phyloP scores from a whole-genome alignment of 2,113 vertebrate genomes.

The Aldabrachelys gigantea region DNA sequence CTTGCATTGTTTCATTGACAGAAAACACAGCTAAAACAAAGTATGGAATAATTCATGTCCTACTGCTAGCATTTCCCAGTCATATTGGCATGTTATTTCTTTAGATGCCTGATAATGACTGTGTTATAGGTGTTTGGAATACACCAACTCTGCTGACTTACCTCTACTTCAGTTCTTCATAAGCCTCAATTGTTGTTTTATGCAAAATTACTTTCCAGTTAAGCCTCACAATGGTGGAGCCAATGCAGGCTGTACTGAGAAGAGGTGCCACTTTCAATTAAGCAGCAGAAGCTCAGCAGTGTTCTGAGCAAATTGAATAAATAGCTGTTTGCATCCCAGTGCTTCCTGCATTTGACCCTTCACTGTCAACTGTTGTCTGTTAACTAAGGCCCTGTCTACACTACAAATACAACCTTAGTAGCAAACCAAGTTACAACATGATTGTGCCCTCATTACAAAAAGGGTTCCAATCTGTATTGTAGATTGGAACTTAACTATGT shows the following conservation, averaged over 20 bases:
- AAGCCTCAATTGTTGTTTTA: constrained; percentile 8
- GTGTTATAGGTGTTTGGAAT: not conserved
- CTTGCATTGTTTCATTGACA: not conserved
- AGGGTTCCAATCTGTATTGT: not conserved
- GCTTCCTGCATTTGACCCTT: constrained; percentile 44
- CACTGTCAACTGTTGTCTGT: not conserved
- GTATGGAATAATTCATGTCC: not conserved
- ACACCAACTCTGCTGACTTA: constrained; percentile 35
- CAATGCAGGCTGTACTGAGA: constrained; percentile 44
- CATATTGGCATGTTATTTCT: not conserved
- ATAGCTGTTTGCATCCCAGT: constrained; percentile 38
- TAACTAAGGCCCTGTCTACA: not conserved
- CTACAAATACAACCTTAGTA: not conserved
- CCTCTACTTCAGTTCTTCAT: constrained; percentile 15
- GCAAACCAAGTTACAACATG: not conserved
- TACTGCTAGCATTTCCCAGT: not conserved
- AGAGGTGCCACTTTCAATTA: constrained; percentile 36
- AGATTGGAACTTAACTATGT: not conserved
- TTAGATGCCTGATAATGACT: not conserved
- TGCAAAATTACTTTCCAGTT: constrained; percentile 66
- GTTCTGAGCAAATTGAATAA: constrained; percentile 33
- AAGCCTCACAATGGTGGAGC: constrained; percentile 55
- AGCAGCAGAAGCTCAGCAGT: constrained; percentile 46
- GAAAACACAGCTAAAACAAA: not conserved
- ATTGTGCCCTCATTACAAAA: not conserved